These are phyloP conservation scores for Aphidoletes aphidimyza DNA, from an alignment of 2,888 invertebrate genomes.

Conservation along the genomic window DNA sequence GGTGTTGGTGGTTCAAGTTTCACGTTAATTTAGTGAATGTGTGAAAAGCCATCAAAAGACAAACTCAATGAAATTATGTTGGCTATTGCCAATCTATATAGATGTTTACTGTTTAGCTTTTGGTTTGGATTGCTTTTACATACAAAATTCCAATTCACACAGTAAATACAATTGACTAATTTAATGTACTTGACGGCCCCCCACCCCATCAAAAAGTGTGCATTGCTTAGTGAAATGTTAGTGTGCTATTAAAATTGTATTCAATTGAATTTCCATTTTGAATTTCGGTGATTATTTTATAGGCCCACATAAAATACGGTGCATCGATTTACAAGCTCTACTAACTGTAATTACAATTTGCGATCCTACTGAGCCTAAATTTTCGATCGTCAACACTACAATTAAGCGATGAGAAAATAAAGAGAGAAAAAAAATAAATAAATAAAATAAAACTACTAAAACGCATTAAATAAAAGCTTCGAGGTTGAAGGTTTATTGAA, in stretches of 20 bases:
- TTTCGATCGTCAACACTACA: neutral
- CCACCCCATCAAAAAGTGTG: too few relatives aligned
- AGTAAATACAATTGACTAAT: too few relatives aligned
- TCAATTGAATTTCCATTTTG: neutral
- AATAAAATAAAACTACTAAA: too few relatives aligned
- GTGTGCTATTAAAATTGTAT: slow-evolving; percentile 25
- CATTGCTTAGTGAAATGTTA: slow-evolving; percentile 36
- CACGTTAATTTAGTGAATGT: slow-evolving; percentile 36
- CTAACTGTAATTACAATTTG: neutral
- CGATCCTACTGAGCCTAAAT: neutral
- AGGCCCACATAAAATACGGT: neutral
- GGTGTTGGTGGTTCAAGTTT: slow-evolving; percentile 26
- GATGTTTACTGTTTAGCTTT: neutral
- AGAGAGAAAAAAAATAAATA: neutral
- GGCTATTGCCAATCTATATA: neutral
- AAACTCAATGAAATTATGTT: slow-evolving; percentile 47
- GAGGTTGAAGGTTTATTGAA: too few relatives aligned
- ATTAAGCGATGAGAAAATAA: neutral
- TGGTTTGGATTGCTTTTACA: neutral
- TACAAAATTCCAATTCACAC: too few relatives aligned
- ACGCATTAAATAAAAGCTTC: too few relatives aligned
- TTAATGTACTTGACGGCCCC: neutral
- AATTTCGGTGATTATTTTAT: neutral
- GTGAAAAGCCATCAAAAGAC: slow-evolving; percentile 25
- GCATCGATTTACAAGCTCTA: slow-evolving; percentile 11